These are phyloP conservation scores for Acromyrmex echinatior DNA, from an alignment of 1,140 invertebrate species.

Conservation along the genomic window DNA sequence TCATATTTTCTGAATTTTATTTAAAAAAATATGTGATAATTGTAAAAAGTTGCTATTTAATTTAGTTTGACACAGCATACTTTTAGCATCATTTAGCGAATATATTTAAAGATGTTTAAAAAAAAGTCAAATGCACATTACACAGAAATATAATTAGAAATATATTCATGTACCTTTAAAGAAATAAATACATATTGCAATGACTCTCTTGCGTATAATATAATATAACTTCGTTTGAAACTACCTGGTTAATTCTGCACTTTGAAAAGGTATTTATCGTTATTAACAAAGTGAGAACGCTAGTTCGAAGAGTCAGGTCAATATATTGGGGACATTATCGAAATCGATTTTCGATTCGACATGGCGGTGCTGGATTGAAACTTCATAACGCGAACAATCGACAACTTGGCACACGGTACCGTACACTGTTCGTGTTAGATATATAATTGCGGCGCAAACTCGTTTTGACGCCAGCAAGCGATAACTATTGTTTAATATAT, in stretches of 20 bases:
- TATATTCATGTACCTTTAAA: background rate
- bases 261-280: constrained; percentile 35
- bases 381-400: constrained; percentile 43
- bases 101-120: background rate
- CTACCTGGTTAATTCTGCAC: constrained; percentile 12
- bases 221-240: constrained; percentile 38
- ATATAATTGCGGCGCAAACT: constrained; percentile 11
- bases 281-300: constrained; percentile 53
- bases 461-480: background rate
- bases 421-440: constrained; percentile 12
- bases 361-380: constrained; percentile 16
- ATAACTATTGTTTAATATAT: constrained; percentile 3
- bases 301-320: constrained; percentile 8
- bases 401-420: constrained; percentile 19
- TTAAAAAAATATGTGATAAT: constrained; percentile 12
- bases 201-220: constrained; percentile 61
- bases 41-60: background rate
- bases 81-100: background rate
- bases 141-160: background rate
- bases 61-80: background rate
- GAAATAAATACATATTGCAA: constrained; percentile 67
- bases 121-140: background rate
- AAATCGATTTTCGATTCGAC: constrained; percentile 34
- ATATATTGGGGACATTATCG: constrained; percentile 29
- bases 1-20: background rate